These are phyloP conservation scores for Caerostris extrusa DNA, from an alignment of 1,140 invertebrate species.

Conservation along the genomic window DNA sequence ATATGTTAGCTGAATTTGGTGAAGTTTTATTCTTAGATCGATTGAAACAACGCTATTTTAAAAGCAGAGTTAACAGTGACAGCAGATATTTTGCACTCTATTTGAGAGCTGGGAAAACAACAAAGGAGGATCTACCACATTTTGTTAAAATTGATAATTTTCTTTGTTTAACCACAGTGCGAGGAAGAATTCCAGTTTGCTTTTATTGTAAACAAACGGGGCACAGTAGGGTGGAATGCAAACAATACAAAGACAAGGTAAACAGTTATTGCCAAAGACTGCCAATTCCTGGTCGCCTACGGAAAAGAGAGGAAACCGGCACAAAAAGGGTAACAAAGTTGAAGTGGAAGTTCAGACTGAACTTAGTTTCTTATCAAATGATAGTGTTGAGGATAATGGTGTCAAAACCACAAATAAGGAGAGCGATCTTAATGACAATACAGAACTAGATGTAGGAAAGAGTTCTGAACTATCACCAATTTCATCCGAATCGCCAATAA, in stretches of 20 bases:
- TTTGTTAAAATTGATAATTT: neutral
- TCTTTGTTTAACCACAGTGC: neutral
- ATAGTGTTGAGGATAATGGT: too few relatives aligned
- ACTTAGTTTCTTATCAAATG: too few relatives aligned
- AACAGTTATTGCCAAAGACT: neutral
- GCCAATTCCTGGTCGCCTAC: neutral
- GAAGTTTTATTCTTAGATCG: slow-evolving; percentile 44
- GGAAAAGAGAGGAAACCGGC: neutral
- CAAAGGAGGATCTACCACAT: slow-evolving; percentile 38
- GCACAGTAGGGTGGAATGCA: slow-evolving; percentile 35
- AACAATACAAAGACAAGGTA: slow-evolving; percentile 21
- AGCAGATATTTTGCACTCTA: slow-evolving; percentile 56
- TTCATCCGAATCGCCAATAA: too few relatives aligned
- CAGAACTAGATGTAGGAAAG: too few relatives aligned
- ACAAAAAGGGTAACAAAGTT: neutral
- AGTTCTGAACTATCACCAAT: too few relatives aligned
- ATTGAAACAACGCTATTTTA: neutral
- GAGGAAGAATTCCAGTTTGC: slow-evolving; percentile 43
- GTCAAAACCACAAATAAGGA: too few relatives aligned
- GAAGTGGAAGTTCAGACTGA: neutral
- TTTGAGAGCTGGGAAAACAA: neutral
- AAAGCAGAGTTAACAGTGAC: neutral
- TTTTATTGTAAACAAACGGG: slow-evolving; percentile 54
- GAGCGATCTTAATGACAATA: too few relatives aligned
- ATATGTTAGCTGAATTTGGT: neutral